These are phyloP conservation scores for Rhinogobio ventralis DNA, from an alignment of 2,797 vertebrate species.

Conservation along the genomic window DNA sequence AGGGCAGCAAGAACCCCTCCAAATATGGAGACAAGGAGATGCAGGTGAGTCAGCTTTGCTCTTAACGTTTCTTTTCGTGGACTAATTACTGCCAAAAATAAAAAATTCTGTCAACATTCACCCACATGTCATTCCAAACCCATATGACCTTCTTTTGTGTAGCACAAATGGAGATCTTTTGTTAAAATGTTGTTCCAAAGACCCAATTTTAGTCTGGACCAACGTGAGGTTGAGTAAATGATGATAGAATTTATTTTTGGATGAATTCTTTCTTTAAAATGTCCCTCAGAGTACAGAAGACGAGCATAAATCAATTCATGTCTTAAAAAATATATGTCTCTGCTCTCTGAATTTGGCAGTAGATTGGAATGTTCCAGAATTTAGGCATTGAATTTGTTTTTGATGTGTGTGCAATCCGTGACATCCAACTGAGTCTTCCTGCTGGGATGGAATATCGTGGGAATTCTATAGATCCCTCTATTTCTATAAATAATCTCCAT, in stretches of 20 bases:
- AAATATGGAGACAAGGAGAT: constrained; percentile 91
- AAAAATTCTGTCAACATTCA: neutral
- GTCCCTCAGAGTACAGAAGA: neutral
- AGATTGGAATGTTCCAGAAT: neutral
- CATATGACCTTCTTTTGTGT: neutral
- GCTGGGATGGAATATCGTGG: constrained; percentile 4
- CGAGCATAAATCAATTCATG: neutral
- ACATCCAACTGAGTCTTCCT: neutral
- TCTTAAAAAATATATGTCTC: neutral
- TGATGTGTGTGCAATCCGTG: constrained; percentile 2
- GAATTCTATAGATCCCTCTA: constrained; percentile 7
- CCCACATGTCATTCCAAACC: neutral
- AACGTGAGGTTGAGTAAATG: neutral
- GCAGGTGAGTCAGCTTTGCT: constrained; percentile 80
- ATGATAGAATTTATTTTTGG: constrained; percentile 11
- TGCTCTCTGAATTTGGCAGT: neutral
- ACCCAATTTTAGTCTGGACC: neutral
- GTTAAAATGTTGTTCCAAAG: neutral
- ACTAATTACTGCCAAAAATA: neutral
- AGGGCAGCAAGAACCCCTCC: constrained; percentile 88
- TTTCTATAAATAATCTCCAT: constrained; percentile 10
- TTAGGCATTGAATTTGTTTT: constrained; percentile 1
- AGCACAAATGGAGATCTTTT: neutral
- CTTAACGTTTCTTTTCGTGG: neutral
- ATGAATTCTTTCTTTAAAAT: neutral